Evolutionary conservation across 2,113 vertebrate genomes (phyloP).

Genomic region (Meriones unguiculatus): DNA sequence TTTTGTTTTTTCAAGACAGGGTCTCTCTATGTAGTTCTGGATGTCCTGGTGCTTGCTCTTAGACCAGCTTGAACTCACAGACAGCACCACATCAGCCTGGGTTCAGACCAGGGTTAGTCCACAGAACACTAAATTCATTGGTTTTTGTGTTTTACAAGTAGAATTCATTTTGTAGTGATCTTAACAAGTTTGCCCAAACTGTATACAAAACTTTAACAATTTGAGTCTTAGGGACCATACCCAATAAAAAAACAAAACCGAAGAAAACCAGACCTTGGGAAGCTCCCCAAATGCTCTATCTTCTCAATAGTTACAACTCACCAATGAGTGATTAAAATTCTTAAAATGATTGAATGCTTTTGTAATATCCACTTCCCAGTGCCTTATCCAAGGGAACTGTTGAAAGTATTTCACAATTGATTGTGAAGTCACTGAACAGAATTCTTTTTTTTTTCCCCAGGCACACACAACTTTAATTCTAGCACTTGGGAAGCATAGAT

Average conservation of each 20-base stretch:
- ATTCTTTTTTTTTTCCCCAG: neutral
- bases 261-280: neutral
- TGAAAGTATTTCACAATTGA: neutral
- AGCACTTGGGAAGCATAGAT: neutral
- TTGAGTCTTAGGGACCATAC: neutral
- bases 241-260: neutral
- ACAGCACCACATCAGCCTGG: neutral
- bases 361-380: neutral
- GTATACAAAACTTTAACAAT: neutral
- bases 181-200: conserved; percentile 33
- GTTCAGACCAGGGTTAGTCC: neutral
- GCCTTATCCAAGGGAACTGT: neutral
- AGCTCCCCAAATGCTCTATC: neutral
- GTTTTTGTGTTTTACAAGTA: neutral
- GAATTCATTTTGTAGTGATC: neutral
- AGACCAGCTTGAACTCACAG: neutral
- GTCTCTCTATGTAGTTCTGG: neutral
- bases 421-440: neutral
- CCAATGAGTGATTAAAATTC: neutral
- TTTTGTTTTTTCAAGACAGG: neutral
- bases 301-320: neutral
- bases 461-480: neutral
- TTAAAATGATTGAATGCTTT: neutral
- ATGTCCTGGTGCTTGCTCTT: neutral
- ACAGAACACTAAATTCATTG: neutral